These are phyloP conservation scores for Coregonus sp. DNA, from an alignment of 2,797 vertebrate genomes.

Conservation along the genomic window DNA sequence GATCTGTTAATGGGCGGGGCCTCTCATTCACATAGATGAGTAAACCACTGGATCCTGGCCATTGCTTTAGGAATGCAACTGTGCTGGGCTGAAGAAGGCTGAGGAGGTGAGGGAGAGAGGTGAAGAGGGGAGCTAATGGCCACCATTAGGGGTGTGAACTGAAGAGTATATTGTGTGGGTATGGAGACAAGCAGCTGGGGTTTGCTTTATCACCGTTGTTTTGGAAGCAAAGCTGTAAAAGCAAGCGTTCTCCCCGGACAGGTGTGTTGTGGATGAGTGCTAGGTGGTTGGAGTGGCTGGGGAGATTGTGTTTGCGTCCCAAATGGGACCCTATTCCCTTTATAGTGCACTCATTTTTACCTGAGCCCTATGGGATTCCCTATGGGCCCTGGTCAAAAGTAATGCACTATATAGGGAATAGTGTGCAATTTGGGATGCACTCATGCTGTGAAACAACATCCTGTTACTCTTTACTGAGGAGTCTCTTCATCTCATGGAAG, in stretches of 20 bases:
- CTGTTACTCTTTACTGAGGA: not conserved
- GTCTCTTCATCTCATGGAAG: slow-evolving; percentile 20
- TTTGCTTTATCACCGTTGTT: slow-evolving; percentile 41
- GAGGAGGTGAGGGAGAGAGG: slow-evolving; percentile 35
- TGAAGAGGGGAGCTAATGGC: slow-evolving; percentile 42
- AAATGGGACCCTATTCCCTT: not conserved
- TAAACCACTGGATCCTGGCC: not conserved
- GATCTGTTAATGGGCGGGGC: slow-evolving; percentile 7
- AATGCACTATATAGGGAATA: not conserved
- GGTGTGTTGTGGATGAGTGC: not conserved
- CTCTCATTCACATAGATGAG: slow-evolving; percentile 2
- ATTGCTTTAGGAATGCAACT: not conserved
- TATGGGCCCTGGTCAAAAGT: slow-evolving; percentile 21
- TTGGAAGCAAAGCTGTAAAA: slow-evolving; percentile 34
- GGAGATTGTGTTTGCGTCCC: not conserved
- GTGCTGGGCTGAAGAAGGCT: slow-evolving; percentile 6
- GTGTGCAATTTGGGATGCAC: slow-evolving; percentile 3
- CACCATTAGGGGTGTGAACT: slow-evolving; percentile 55
- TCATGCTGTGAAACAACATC: slow-evolving; percentile 1
- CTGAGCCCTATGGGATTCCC: slow-evolving; percentile 19
- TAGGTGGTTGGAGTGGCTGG: not conserved
- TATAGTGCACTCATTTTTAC: no score
- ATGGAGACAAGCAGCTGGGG: slow-evolving; percentile 39
- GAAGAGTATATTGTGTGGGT: slow-evolving; percentile 28
- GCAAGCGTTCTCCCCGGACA: slow-evolving; percentile 24